Base-by-base conservation (phyloP, 2,797 vertebrate species). In the Capromys pilorides region DNA sequence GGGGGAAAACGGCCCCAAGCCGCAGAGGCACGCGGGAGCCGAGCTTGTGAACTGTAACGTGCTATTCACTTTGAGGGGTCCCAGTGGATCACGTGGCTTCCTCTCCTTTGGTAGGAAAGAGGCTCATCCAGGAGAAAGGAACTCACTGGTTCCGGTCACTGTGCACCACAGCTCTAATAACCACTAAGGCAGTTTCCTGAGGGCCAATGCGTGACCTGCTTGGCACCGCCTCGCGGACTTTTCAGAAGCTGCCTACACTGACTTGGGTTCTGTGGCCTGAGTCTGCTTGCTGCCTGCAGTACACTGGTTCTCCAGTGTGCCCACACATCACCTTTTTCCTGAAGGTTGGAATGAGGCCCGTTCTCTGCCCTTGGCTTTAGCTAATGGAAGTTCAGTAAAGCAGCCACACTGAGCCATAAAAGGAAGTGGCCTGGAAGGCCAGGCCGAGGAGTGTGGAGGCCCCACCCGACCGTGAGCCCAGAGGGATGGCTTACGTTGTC, bases 401-500 rank as follows among this genome's bases (percentile, higher is more conserved):
- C 22, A 19, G 57, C 81, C 28, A 31, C 16, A 24, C 59, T 51
- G 57, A 90, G n/a, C 49, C 8, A 2, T 31, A 49, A 86, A 67
- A n/a, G 26, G 49, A 75, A 75, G 91, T 4, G 31, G 71, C 66
- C 75, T 10, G 51, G 69, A 86, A 36, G 85, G 36, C 45, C 36
- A n/a, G 28, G 12, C 39, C 5, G 45, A 5, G 14, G 49, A 84
- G 4, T 11, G 2, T 22, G 51, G 75, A 69, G n/a, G 26, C 28
- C 26, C 5, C 0, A 39, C 69, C 54, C 19, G 12, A 13, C 13
- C 39, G 11, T 14, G 12, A n/a, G 28, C 19, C 51, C 62, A 0
- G 1, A 0, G 10, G 51, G 13, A 5, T 12, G 87, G 97, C 99
- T 99, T 97, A 99, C 99, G 5, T 99, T 98, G 98, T 99, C 99